These are phyloP conservation scores for Lapara coniferarum DNA, from an alignment of 2,888 invertebrate species.

Conservation along the genomic window DNA sequence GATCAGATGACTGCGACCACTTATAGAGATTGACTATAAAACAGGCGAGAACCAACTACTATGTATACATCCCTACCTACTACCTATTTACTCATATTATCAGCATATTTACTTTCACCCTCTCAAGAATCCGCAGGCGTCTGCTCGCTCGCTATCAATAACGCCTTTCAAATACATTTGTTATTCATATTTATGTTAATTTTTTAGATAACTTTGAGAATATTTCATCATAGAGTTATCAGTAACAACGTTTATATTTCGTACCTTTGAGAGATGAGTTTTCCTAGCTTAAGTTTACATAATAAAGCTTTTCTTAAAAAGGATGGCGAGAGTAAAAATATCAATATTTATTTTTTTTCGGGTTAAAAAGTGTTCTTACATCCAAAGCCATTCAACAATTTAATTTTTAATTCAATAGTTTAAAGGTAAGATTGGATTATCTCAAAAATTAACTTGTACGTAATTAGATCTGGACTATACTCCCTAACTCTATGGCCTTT, in stretches of 20 bases:
- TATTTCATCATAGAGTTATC: conserved; percentile 16
- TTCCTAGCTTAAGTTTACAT: not conserved
- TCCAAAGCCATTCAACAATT: too few species aligned
- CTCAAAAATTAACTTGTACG: too few species aligned
- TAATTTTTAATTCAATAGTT: too few species aligned
- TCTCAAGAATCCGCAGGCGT: conserved; percentile 8
- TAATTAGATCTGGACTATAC: too few species aligned
- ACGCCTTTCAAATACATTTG: conserved; percentile 22
- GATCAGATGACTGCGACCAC: too few species aligned
- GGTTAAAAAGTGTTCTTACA: too few species aligned
- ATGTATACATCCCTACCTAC: not conserved
- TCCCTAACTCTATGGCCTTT: too few species aligned
- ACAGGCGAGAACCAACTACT: too few species aligned
- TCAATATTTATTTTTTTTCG: too few species aligned
- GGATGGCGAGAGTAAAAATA: too few species aligned
- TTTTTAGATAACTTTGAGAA: conserved; percentile 15
- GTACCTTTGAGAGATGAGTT: conserved; percentile 1
- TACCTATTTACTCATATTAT: not conserved
- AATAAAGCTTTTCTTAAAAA: not conserved
- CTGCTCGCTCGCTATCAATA: conserved; percentile 17
- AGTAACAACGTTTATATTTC: not conserved
- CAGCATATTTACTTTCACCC: not conserved
- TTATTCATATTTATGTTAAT: conserved; percentile 23
- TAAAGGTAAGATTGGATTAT: too few species aligned
- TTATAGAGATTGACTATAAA: too few species aligned